phyloP scores from a whole-genome alignment of 2,113 vertebrate species.

The Tragelaphus imberbis region DNA sequence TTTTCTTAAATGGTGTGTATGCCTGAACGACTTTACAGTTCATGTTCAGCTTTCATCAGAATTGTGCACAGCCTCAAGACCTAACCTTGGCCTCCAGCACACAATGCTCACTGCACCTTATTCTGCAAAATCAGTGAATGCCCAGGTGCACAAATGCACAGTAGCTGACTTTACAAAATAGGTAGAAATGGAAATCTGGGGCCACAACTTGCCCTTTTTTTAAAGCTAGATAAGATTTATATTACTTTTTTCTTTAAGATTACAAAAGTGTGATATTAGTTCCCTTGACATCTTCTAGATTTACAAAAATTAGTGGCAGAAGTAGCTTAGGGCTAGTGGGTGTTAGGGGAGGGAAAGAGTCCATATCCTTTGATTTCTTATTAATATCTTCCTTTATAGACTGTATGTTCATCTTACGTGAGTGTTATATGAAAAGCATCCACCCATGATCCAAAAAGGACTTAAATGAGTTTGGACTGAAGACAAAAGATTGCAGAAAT shows the following conservation, averaged over 20 bases:
- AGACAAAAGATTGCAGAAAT: not conserved
- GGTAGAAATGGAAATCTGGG: not conserved
- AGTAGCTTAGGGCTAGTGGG: not conserved
- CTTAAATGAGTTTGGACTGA: not conserved
- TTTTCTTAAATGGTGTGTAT: not conserved
- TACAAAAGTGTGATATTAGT: not conserved
- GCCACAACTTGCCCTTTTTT: slow-evolving; percentile 22
- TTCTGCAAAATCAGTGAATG: slow-evolving; percentile 6
- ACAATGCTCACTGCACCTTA: not conserved
- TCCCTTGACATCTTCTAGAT: not conserved
- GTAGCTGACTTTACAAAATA: slow-evolving; percentile 36
- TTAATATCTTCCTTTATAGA: not conserved
- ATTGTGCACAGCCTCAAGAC: not conserved
- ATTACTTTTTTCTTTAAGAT: not conserved
- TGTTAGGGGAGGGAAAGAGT: not conserved
- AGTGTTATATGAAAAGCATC: not conserved
- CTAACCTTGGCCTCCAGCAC: not conserved
- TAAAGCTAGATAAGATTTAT: slow-evolving; percentile 18
- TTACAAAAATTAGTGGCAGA: slow-evolving; percentile 5
- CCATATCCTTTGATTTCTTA: not conserved
- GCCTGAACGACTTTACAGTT: not conserved
- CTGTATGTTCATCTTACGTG: not conserved
- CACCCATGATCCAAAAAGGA: not conserved
- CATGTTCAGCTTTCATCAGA: slow-evolving; percentile 15
- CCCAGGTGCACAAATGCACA: not conserved